Conservation (phyloP, 1,140 invertebrate species). For the Bombus haemorrhoidalis region DNA sequence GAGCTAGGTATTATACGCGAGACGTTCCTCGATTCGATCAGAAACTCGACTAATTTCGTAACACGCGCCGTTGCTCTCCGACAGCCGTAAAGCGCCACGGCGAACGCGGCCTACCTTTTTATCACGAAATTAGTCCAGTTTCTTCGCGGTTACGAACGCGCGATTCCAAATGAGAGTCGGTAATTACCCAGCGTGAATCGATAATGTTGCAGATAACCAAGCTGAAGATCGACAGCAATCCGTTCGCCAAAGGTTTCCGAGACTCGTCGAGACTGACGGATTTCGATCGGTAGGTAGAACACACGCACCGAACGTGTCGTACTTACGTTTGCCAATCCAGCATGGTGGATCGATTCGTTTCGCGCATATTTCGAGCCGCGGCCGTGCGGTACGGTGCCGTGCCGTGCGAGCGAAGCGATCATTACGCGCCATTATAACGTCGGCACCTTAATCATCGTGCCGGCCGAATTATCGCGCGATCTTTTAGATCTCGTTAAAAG, state of each 20-base stretch:
- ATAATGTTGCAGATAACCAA: constrained; percentile 85
- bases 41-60: constrained; percentile 5
- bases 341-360: constrained; percentile 18
- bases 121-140: constrained; percentile 27
- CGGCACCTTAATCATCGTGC: constrained; percentile 64
- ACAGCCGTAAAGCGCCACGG: background rate
- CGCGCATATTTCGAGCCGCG: background rate
- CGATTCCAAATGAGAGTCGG: background rate
- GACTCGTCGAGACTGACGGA: constrained; percentile 94
- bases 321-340: background rate
- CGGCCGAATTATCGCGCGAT: constrained; percentile 59
- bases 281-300: constrained; percentile 62
- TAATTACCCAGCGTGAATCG: background rate
- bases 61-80: background rate
- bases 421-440: constrained; percentile 67
- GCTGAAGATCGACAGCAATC: constrained; percentile 93
- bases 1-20: no score
- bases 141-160: background rate
- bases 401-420: constrained; percentile 30
- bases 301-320: background rate
- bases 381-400: background rate
- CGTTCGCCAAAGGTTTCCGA: constrained; percentile 92
- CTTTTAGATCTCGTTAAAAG: constrained; percentile 59
- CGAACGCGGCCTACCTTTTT: background rate
- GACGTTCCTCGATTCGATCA: background rate